Conservation (phyloP, 2,113 vertebrate genomes). For the Maccullochella peelii region DNA sequence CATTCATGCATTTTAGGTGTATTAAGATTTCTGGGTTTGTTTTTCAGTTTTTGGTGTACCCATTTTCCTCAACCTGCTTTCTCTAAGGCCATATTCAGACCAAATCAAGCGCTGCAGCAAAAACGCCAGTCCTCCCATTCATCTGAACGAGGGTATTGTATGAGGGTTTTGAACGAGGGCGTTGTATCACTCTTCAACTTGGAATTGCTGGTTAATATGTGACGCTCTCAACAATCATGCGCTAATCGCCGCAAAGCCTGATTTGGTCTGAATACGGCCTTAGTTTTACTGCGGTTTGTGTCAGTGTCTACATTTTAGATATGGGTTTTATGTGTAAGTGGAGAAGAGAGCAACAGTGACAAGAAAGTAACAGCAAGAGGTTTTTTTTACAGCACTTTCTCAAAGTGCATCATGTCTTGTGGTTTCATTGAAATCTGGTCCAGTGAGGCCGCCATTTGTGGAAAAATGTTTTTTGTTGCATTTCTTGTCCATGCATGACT, state of each 20-base stretch:
- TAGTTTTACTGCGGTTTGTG: neutral
- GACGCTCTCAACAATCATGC: too few relatives aligned
- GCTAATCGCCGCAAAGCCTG: too few relatives aligned
- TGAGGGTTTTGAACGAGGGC: too few relatives aligned
- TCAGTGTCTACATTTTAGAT: slow-evolving; percentile 32
- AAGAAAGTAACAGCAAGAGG: slow-evolving; percentile 17
- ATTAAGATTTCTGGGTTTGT: slow-evolving; percentile 2
- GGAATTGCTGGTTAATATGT: too few relatives aligned
- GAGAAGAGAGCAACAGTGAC: slow-evolving; percentile 18
- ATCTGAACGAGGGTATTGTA: too few relatives aligned
- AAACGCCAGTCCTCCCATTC: too few relatives aligned
- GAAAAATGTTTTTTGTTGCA: neutral
- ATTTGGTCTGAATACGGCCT: too few relatives aligned
- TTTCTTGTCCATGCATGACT: neutral
- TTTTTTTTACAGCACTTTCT: slow-evolving; percentile 3
- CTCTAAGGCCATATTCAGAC: neutral
- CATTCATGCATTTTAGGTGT: neutral
- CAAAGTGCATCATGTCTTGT: slow-evolving; percentile 4
- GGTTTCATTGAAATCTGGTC: neutral
- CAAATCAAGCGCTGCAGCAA: too few relatives aligned
- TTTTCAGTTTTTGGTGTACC: neutral
- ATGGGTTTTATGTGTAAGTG: slow-evolving; percentile 9
- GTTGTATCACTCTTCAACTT: too few relatives aligned
- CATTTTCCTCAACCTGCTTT: neutral
- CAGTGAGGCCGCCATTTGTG: neutral